phyloP scores from a whole-genome alignment of 2,113 vertebrate genomes.

The Trogon melanurus region DNA sequence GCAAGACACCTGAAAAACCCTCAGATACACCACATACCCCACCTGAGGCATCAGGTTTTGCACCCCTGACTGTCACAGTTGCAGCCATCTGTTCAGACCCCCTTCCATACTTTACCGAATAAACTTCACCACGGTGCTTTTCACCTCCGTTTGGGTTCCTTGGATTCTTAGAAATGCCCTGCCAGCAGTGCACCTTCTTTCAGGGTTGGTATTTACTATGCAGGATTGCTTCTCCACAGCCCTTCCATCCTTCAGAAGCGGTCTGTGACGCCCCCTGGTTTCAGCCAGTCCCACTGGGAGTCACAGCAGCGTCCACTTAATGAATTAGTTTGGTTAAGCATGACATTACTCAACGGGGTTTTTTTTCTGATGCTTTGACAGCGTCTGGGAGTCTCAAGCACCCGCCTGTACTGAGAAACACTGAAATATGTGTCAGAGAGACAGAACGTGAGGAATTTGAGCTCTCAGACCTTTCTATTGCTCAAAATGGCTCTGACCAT shows the following conservation, averaged over 20 bases:
- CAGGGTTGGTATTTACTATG: not conserved
- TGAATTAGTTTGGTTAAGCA: not conserved
- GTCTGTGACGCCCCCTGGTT: accelerated
- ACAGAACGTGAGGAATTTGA: not conserved
- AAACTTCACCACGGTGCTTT: not conserved
- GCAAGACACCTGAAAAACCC: not conserved
- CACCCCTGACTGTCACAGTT: not conserved
- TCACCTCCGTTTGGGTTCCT: not conserved
- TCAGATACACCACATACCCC: too few species aligned
- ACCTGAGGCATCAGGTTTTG: not conserved
- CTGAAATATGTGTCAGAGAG: not conserved
- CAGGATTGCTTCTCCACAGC: not conserved
- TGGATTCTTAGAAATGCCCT: not conserved
- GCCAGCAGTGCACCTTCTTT: not conserved
- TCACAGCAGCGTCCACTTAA: not conserved
- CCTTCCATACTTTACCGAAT: not conserved
- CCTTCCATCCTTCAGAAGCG: not conserved
- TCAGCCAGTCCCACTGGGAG: not conserved
- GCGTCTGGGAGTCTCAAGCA: not conserved
- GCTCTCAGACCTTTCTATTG: not conserved
- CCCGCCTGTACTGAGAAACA: not conserved
- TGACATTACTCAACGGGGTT: accelerated
- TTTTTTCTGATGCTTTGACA: not conserved
- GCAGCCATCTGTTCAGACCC: not conserved
- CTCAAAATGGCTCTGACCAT: not conserved